A percentile compares a stretch with the other conserved stretches of the same genome.
Evolutionary conservation across 1,140 invertebrate species (phyloP).

Genomic region (Dendrolimus punctatus): DNA sequence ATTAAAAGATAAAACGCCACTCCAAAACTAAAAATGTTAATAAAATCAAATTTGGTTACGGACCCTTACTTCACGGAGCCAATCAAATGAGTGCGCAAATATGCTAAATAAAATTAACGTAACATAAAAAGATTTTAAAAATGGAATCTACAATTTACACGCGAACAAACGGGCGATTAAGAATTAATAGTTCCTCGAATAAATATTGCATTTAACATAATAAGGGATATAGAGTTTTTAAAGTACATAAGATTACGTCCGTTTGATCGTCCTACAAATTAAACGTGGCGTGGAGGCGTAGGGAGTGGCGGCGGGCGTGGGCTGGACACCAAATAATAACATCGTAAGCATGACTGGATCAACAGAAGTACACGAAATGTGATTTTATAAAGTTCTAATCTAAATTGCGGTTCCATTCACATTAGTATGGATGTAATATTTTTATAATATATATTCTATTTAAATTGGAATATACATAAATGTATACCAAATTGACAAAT

Average conservation of each 20-base stretch:
- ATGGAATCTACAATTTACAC: constrained; percentile 10
- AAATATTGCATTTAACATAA: not conserved
- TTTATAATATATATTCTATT: too few relatives aligned
- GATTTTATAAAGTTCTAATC: too few relatives aligned
- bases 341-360: too few relatives aligned
- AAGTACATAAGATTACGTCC: constrained; percentile 8
- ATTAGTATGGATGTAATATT: too few relatives aligned
- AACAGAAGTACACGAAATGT: too few relatives aligned
- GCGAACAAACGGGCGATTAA: constrained; percentile 10
- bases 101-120: constrained; percentile 23
- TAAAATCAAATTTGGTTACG: constrained; percentile 16
- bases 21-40: constrained; percentile 23
- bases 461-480: too few relatives aligned
- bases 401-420: too few relatives aligned
- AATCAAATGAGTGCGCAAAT: constrained; percentile 25
- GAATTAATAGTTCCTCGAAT: not conserved
- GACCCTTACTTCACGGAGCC: constrained; percentile 20
- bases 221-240: not conserved
- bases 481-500: too few relatives aligned
- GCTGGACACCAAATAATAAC: constrained; percentile 6
- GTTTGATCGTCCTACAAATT: constrained; percentile 16
- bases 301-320: constrained; percentile 11
- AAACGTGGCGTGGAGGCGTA: constrained; percentile 9
- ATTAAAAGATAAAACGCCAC: constrained; percentile 22
- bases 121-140: constrained; percentile 13